Evolutionary conservation across 2,888 invertebrate genomes (phyloP), one percentile per base, ranked within the genome.

Genomic region (Hipparchia sbordonii): DNA sequence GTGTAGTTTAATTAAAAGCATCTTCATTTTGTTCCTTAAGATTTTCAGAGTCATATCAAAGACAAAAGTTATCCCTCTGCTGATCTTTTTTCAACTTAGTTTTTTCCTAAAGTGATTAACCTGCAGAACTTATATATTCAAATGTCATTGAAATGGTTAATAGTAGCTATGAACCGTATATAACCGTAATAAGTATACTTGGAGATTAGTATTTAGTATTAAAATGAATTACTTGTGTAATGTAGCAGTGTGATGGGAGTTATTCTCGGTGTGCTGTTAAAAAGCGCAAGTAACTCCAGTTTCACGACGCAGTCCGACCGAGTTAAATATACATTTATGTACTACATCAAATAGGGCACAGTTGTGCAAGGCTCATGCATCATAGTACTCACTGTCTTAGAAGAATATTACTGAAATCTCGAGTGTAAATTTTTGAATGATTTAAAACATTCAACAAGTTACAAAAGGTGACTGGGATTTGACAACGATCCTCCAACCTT

Each of bases 361-460:
- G 84, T 87, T 89, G 89, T 90, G 88, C 83, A 88, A 88, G 90
- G 84, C 87, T 82, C 88, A 89, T 89, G 88, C 89, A 59, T 51
- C 67, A 2, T 39, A 10, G 65, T 56, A 73, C 81, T 66, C 54
- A 60, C 65, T 51, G 59, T 67, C 68, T 48, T 54, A 39, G 57
- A 85, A 52, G 52, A 52, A 12, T 12, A 12, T 33, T 7, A 65
- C 10, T 10, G 23, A 2, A 23, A 8, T 51, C 10, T 6, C n/a
- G 8, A 63, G 33, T 51, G 13, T 51, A 23, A 51, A 0, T 33
- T 51, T 12, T 65, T 23, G 9, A 0, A 6, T 1, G 23, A 23
- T 3, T 9, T 13, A 51, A 48, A 48, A 8, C 5, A 6, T 6
- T 48, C 8, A 48, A 1, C 8, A 8, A 48, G 48, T 48, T 48